phyloP scores from a whole-genome alignment of 2,888 invertebrate species.

The Chorisops tibialis region DNA sequence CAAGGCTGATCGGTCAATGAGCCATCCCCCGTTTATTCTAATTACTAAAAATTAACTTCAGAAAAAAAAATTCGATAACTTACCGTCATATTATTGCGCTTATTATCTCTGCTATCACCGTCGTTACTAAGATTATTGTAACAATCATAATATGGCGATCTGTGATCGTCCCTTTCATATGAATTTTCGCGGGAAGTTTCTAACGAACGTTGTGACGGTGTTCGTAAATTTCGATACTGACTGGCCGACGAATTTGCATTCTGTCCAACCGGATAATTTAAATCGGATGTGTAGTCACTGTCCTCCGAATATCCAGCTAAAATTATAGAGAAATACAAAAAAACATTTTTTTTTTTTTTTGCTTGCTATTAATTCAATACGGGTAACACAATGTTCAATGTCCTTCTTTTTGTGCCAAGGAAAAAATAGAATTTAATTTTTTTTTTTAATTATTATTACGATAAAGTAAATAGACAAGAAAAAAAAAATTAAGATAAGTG shows the following conservation, averaged over 20 bases:
- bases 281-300: constrained; percentile 94
- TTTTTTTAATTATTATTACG: too few relatives aligned
- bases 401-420: too few relatives aligned
- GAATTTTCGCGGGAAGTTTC: constrained; percentile 80
- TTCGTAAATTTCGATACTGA: constrained; percentile 56
- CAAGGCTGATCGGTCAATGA: too few relatives aligned
- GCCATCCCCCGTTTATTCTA: too few relatives aligned
- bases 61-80: too few relatives aligned
- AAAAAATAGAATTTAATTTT: too few relatives aligned
- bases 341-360: too few relatives aligned
- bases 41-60: too few relatives aligned
- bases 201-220: constrained; percentile 58
- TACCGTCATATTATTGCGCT: constrained; percentile 25
- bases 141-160: constrained; percentile 32
- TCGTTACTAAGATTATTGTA: constrained; percentile 31
- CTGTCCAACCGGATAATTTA: constrained; percentile 84
- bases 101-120: constrained; percentile 36
- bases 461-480: too few relatives aligned
- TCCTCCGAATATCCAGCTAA: constrained; percentile 93
- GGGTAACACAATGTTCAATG: too few relatives aligned
- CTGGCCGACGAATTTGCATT: constrained; percentile 90
- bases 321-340: constrained; percentile 47
- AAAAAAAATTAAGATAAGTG: too few relatives aligned
- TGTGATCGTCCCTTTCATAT: constrained; percentile 70
- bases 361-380: too few relatives aligned